Conservation (phyloP, 2,888 invertebrate genomes). For the Mamestra brassicae region DNA sequence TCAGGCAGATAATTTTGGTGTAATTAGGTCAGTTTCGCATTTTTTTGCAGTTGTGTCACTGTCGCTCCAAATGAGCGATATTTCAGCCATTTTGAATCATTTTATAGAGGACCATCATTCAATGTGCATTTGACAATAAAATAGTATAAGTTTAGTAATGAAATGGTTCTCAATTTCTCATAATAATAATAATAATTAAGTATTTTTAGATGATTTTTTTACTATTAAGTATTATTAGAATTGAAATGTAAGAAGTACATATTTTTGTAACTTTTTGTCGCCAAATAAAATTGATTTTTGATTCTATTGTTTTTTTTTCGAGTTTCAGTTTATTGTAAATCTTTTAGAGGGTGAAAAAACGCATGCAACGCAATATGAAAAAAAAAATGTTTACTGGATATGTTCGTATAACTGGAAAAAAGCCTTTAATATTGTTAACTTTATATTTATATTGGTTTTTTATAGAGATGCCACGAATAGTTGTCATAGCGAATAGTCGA, state of each 20-base stretch:
- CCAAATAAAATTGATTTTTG: constrained; percentile 57
- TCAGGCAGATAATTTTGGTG: too few relatives aligned
- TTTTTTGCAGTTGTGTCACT: too few relatives aligned
- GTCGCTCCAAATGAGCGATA: too few relatives aligned
- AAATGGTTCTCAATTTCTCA: constrained; percentile 39
- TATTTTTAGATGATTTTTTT: constrained; percentile 59
- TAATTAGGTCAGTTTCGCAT: too few relatives aligned
- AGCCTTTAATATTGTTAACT: too few relatives aligned
- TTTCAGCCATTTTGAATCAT: not conserved
- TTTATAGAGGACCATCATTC: constrained; percentile 1
- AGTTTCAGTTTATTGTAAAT: not conserved
- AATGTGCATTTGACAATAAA: constrained; percentile 46
- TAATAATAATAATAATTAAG: constrained; percentile 39
- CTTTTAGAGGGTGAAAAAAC: too few relatives aligned
- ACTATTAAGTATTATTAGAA: constrained; percentile 46
- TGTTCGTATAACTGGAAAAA: too few relatives aligned
- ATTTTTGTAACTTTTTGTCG: constrained; percentile 43
- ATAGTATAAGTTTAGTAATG: constrained; percentile 25
- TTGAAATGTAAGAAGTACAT: constrained; percentile 42
- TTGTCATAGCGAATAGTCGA: too few relatives aligned
- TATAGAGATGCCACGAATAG: too few relatives aligned
- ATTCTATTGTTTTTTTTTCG: not conserved
- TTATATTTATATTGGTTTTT: too few relatives aligned
- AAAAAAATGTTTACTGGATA: too few relatives aligned
- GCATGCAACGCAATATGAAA: too few relatives aligned